phyloP scores from a whole-genome alignment of 2,888 invertebrate genomes.

The Acleris literana region DNA sequence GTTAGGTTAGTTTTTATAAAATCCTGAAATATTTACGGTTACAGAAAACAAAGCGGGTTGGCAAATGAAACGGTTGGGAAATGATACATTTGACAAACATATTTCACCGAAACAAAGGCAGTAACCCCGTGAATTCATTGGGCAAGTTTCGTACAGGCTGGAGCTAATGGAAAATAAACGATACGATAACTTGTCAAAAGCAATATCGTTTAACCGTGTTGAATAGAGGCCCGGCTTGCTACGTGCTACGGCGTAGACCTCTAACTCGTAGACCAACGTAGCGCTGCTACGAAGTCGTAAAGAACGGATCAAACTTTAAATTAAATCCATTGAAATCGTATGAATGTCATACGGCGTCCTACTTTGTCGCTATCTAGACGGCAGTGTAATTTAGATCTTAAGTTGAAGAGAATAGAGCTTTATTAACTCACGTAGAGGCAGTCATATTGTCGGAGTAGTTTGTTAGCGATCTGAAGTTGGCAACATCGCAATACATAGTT shows the following conservation, averaged over 20 bases:
- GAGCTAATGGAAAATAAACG: too few relatives aligned
- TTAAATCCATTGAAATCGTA: slow-evolving; percentile 22
- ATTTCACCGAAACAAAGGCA: too few relatives aligned
- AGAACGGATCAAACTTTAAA: slow-evolving; percentile 20
- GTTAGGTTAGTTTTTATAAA: too few relatives aligned
- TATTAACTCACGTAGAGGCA: slow-evolving; percentile 23
- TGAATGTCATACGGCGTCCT: slow-evolving; percentile 9
- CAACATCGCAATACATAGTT: not conserved
- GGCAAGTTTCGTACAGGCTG: too few relatives aligned
- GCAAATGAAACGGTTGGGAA: too few relatives aligned
- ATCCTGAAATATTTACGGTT: too few relatives aligned
- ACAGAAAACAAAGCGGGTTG: too few relatives aligned
- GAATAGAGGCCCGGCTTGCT: too few relatives aligned
- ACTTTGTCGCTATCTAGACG: slow-evolving; percentile 19
- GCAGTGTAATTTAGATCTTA: slow-evolving; percentile 6
- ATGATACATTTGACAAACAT: too few relatives aligned
- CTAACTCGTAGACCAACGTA: slow-evolving; percentile 1
- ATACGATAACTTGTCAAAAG: too few relatives aligned
- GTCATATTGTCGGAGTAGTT: slow-evolving; percentile 29
- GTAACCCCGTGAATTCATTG: too few relatives aligned
- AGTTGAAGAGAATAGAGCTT: not conserved
- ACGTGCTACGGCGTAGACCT: slow-evolving; percentile 16
- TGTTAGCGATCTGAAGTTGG: not conserved
- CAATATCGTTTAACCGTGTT: too few relatives aligned
- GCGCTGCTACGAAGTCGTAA: slow-evolving; percentile 7